Base-by-base conservation (phyloP, 2,113 vertebrate genomes). In the Synodontis membranacea region DNA sequence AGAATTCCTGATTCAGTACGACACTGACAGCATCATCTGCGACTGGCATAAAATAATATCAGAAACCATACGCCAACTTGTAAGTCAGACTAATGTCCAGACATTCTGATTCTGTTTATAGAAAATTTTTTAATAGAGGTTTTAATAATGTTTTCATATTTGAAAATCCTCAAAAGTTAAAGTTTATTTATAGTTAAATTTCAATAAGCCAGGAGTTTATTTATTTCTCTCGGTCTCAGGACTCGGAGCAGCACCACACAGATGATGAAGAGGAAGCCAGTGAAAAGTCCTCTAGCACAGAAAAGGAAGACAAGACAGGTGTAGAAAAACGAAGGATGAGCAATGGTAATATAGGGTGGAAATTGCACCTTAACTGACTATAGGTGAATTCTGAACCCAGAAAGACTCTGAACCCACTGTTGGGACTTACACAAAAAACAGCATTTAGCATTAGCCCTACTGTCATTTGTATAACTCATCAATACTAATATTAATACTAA, bases 1-100 rank as follows among this genome's bases (percentile, higher is more conserved):
- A 0, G 97, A 98, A 90, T 99, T 96, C 91, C 94, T 99, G 91
- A 93, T 99, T 85, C 98, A 98, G 91, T 97, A 99, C 0, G 97
- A 99, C 86, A 98, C 96, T 0, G 97, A 99, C n/a, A 95, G 95
- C 92, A 97, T 99, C 93, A 96, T 98, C 90, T 74, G 2, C 0
- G 96, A 96, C 87, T 99, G 98, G 98, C 94, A 96, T 87, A 95
- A 94, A 87, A 94, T 96, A 4, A 95, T 99, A 66, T 1, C 82
- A 5, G 95, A 97, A 91, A 96, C 95, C 90, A 97, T 98, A 54
- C 44, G 92, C 39, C 95, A 95, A 66, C 92, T 96, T 93, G 97
- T 97, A 78, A 93, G 46, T 72, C n/a, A 25, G 34, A 64, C 37
- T 75, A 6, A n/a, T 28, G 15, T 60, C 1, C 37, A 60, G 37